These are phyloP conservation scores for Neodiprion virginianus DNA, from an alignment of 1,140 invertebrate species.

Conservation along the genomic window DNA sequence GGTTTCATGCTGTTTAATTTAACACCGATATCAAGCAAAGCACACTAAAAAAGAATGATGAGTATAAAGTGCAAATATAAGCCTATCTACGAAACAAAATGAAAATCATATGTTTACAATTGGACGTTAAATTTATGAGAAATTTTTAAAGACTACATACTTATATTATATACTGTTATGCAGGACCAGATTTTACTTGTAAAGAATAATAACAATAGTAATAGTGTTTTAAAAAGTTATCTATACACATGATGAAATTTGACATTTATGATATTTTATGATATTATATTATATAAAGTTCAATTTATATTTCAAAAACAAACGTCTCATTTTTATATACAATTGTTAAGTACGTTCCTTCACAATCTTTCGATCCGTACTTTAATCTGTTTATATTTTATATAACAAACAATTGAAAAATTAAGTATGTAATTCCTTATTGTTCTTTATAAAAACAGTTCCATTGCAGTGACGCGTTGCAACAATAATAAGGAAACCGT, in stretches of 20 bases:
- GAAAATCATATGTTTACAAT: too few species aligned
- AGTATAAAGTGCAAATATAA: too few species aligned
- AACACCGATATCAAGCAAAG: too few species aligned
- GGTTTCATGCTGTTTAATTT: too few species aligned
- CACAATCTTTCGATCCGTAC: background rate
- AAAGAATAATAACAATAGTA: background rate
- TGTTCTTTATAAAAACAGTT: too few species aligned
- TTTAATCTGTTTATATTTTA: background rate
- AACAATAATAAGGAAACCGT: too few species aligned
- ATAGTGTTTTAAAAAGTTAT: conserved; percentile 8
- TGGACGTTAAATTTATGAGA: too few species aligned
- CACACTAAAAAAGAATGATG: too few species aligned
- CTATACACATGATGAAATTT: conserved; percentile 26
- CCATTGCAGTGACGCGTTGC: too few species aligned
- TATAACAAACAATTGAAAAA: background rate
- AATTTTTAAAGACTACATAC: background rate
- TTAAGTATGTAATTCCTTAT: background rate
- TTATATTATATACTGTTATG: background rate
- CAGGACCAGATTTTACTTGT: background rate
- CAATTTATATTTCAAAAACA: conserved; percentile 43
- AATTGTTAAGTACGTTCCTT: background rate
- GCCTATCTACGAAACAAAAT: too few species aligned
- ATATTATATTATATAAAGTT: conserved; percentile 47
- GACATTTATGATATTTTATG: conserved; percentile 52
- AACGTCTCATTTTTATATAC: background rate